phyloP scores from a whole-genome alignment of 2,113 vertebrate genomes.

The Peucedramus taeniatus region DNA sequence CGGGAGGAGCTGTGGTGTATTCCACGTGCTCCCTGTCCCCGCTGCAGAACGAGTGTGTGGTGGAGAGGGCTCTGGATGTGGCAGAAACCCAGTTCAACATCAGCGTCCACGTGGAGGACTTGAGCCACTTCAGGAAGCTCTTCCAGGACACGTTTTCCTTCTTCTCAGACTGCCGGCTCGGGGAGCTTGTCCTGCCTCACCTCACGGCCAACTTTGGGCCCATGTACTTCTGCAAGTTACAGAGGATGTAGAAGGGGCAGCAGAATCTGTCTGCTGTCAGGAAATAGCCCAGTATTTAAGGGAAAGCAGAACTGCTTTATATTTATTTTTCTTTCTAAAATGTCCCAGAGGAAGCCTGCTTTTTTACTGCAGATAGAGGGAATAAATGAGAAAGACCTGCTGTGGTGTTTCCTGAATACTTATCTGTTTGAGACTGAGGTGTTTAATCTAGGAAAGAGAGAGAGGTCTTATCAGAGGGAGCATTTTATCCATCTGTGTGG shows the following conservation, averaged over 20 bases:
- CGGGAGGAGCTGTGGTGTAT: conserved; percentile 84
- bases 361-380: background rate
- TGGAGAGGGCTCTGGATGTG: conserved; percentile 77
- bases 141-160: conserved; percentile 88
- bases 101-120: conserved; percentile 69
- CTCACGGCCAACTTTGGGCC: conserved; percentile 93
- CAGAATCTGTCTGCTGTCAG: background rate
- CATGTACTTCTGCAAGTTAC: conserved; percentile 90
- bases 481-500: background rate
- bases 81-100: conserved; percentile 78
- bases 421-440: background rate
- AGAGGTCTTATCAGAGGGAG: background rate
- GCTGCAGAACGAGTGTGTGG: conserved; percentile 87
- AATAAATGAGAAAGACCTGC: conserved; percentile 13
- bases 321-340: conserved; percentile 18
- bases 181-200: conserved; percentile 90
- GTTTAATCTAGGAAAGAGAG: background rate
- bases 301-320: background rate
- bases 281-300: background rate
- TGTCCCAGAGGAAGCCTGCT: background rate
- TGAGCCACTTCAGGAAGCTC: conserved; percentile 72
- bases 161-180: conserved; percentile 73
- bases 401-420: background rate
- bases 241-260: conserved; percentile 61
- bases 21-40: conserved; percentile 91